phyloP scores from a whole-genome alignment of 2,113 vertebrate genomes.

The Trochalopteron elliotii region DNA sequence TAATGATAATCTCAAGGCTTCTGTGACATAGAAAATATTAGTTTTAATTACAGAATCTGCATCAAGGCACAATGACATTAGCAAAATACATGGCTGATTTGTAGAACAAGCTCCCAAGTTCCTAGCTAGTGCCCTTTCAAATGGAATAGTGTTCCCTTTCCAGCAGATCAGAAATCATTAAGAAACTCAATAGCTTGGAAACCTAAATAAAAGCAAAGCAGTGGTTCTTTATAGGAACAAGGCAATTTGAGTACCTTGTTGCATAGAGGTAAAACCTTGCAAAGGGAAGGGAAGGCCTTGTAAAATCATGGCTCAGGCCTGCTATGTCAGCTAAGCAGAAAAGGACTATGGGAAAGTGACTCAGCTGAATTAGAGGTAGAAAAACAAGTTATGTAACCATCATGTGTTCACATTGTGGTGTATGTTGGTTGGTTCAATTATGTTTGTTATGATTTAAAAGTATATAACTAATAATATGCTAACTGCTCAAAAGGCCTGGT shows the following conservation, averaged over 20 bases:
- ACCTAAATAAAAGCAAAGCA: not conserved
- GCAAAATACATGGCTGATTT: not conserved
- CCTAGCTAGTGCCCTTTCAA: not conserved
- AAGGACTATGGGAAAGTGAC: not conserved
- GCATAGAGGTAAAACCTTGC: not conserved
- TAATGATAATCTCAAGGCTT: not conserved
- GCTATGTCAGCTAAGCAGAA: not conserved
- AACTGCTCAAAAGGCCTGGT: not conserved
- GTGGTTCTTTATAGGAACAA: not conserved
- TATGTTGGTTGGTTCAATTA: not conserved
- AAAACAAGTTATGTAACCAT: not conserved
- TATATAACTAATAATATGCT: not conserved
- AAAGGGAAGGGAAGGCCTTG: not conserved
- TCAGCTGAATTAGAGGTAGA: not conserved
- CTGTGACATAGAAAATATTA: not conserved
- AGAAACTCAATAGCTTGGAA: not conserved
- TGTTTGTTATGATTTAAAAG: not conserved
- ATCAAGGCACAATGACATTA: not conserved
- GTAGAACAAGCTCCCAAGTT: not conserved
- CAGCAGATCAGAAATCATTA: not conserved
- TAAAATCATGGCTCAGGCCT: not conserved
- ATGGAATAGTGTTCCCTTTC: not conserved
- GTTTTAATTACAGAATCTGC: not conserved
- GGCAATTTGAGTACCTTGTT: not conserved
- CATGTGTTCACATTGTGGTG: fast-evolving